Evolutionary conservation across 1,140 invertebrate species (phyloP).

Genomic region (Apis dorsata): DNA sequence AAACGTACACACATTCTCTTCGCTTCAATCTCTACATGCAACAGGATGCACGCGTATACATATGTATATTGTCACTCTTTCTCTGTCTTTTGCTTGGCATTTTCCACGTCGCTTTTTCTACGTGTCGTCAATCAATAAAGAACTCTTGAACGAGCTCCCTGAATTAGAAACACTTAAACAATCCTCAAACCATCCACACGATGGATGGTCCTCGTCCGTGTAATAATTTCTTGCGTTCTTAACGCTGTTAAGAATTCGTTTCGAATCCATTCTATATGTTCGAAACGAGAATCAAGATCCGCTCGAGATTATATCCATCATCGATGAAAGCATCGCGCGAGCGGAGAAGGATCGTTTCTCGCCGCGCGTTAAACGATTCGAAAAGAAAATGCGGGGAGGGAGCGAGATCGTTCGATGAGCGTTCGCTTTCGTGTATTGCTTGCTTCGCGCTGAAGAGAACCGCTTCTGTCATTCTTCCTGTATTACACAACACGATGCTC

Average conservation of each 20-base stretch:
- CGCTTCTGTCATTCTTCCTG: background rate
- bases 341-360: background rate
- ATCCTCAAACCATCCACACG: background rate
- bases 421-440: slow-evolving; percentile 20
- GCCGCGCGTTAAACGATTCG: background rate
- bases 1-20: background rate
- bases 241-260: background rate
- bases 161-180: slow-evolving; percentile 28
- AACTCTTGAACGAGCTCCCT: slow-evolving; percentile 33
- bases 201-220: no score
- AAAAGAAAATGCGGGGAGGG: no score
- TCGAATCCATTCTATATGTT: background rate
- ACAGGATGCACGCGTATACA: slow-evolving; percentile 5
- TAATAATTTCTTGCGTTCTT: no score
- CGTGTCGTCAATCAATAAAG: slow-evolving; percentile 39
- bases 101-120: slow-evolving; percentile 10
- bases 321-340: background rate
- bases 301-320: background rate
- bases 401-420: background rate
- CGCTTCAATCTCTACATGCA: slow-evolving; percentile 4
- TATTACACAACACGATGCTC: slow-evolving; percentile 9
- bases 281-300: background rate
- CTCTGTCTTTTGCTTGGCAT: slow-evolving; percentile 15
- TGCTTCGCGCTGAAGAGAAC: background rate
- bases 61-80: background rate